These are phyloP conservation scores for Prunella fulvescens DNA, from an alignment of 2,113 vertebrate species.

Conservation along the genomic window DNA sequence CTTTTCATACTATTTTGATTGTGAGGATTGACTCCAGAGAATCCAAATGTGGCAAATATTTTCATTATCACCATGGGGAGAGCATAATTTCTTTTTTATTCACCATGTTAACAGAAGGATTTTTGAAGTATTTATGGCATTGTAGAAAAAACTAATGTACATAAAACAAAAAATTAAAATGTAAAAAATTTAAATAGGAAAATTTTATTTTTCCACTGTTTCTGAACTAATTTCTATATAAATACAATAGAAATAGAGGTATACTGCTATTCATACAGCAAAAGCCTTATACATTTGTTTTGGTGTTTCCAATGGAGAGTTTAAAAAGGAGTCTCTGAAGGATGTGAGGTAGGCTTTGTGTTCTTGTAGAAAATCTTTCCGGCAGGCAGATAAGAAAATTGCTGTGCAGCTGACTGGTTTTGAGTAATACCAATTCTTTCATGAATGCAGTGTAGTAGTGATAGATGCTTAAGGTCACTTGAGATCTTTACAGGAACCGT, in stretches of 20 bases:
- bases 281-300: not conserved
- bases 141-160: not conserved
- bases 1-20: not conserved
- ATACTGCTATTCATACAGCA: not conserved
- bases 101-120: not conserved
- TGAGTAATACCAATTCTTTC: not conserved
- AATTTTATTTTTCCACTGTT: not conserved
- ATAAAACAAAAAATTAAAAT: not conserved
- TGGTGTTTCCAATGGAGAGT: not conserved
- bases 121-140: not conserved
- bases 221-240: not conserved
- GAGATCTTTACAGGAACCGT: not conserved
- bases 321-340: not conserved
- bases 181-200: not conserved
- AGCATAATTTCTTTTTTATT: not conserved
- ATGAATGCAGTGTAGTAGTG: not conserved
- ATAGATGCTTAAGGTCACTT: not conserved
- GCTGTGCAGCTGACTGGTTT: not conserved
- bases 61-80: not conserved
- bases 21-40: not conserved
- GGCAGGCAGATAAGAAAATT: not conserved
- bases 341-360: not conserved
- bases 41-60: not conserved
- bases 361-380: not conserved
- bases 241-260: not conserved